Conservation (phyloP, 2,797 vertebrate species). For the Botia almorhae region DNA sequence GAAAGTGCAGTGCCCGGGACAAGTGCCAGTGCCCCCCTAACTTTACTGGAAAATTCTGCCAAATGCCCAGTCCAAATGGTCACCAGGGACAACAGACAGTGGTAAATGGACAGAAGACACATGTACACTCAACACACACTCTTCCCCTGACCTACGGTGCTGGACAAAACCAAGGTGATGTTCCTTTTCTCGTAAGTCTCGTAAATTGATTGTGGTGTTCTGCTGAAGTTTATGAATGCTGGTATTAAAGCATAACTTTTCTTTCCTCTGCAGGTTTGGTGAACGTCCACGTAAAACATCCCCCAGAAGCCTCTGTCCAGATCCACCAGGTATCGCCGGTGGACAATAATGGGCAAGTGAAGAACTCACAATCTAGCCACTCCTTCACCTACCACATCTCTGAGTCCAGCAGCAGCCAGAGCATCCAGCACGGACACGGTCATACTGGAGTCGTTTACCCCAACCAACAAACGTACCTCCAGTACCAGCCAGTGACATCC, state of each 20-base stretch:
- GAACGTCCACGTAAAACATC: constrained; percentile 97
- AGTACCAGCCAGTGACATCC: constrained; percentile 86
- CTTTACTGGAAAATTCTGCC: constrained; percentile 96
- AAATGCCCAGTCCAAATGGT: constrained; percentile 84
- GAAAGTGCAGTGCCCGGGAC: constrained; percentile 92
- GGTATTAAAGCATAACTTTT: not conserved
- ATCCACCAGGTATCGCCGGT: constrained; percentile 97
- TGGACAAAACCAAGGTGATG: constrained; percentile 88
- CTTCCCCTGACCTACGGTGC: constrained; percentile 91
- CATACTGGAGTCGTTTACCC: constrained; percentile 85
- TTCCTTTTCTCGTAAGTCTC: not conserved
- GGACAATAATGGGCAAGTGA: constrained; percentile 80
- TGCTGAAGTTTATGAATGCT: not conserved
- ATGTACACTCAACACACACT: constrained; percentile 92
- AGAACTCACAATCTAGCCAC: constrained; percentile 79
- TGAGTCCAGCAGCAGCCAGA: constrained; percentile 81
- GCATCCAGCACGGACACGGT: constrained; percentile 78
- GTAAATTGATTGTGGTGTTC: not conserved
- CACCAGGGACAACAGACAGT: constrained; percentile 73
- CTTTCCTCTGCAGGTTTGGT: constrained; percentile 72
- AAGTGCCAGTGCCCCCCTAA: constrained; percentile 96
- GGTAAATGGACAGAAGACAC: constrained; percentile 77
- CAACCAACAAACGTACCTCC: constrained; percentile 84
- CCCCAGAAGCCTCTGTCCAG: constrained; percentile 95
- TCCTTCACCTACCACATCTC: constrained; percentile 86